phyloP scores from a whole-genome alignment of 2,888 invertebrate species.

The Ceriagrion tenellum region DNA sequence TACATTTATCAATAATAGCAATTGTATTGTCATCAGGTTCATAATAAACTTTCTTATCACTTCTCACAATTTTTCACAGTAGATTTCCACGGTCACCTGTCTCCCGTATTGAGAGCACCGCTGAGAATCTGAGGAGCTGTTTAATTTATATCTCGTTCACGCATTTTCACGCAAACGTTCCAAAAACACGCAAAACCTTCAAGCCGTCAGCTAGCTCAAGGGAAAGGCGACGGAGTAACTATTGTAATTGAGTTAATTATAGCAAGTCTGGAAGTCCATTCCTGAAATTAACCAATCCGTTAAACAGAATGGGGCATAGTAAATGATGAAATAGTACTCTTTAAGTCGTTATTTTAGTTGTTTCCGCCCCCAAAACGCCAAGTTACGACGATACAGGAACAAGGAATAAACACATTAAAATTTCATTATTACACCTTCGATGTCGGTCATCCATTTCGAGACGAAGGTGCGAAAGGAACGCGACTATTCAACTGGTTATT shows the following conservation, averaged over 20 bases:
- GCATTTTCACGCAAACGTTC: too few relatives aligned
- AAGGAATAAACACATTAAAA: not conserved
- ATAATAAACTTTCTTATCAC: too few relatives aligned
- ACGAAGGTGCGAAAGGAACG: not conserved
- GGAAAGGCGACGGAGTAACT: too few relatives aligned
- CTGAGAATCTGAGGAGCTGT: too few relatives aligned
- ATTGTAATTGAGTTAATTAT: not conserved
- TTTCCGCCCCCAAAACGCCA: not conserved
- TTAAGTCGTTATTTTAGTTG: not conserved
- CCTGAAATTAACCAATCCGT: not conserved
- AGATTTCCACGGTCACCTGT: too few relatives aligned
- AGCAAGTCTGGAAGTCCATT: not conserved
- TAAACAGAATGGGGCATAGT: not conserved
- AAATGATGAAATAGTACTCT: not conserved
- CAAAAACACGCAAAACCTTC: too few relatives aligned
- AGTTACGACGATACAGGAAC: not conserved
- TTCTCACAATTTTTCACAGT: too few relatives aligned
- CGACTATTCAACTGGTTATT: slow-evolving; percentile 41
- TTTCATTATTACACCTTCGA: not conserved
- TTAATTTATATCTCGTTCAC: too few relatives aligned
- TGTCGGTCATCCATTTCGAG: not conserved
- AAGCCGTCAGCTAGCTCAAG: too few relatives aligned
- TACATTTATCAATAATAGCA: not conserved
- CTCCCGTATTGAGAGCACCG: too few relatives aligned
- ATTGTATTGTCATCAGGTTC: too few relatives aligned